These are phyloP conservation scores for Chiloscyllium punctatum DNA, from an alignment of 2,797 vertebrate species.

Conservation along the genomic window DNA sequence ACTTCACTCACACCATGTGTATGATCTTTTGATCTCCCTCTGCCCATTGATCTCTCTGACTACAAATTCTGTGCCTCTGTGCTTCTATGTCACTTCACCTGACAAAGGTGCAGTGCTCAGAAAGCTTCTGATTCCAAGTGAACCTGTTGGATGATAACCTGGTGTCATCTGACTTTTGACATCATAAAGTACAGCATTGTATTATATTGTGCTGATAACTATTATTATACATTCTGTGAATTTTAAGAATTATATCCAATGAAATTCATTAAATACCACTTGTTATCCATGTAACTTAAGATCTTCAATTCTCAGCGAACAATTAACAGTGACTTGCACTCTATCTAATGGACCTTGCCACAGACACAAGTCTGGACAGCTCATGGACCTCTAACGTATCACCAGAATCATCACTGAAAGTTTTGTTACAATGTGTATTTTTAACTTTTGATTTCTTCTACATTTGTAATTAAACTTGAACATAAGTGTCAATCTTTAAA, in stretches of 20 bases:
- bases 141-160: too few species aligned
- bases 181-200: neutral
- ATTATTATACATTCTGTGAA: neutral
- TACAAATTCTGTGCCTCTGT: too few species aligned
- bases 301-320: neutral
- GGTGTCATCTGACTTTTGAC: too few species aligned
- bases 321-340: neutral
- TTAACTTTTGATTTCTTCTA: neutral
- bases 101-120: too few species aligned
- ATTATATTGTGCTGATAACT: neutral
- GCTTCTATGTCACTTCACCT: too few species aligned
- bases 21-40: too few species aligned
- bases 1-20: too few species aligned
- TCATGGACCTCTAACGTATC: neutral
- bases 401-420: neutral
- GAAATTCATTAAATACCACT: neutral
- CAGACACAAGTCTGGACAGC: neutral
- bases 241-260: neutral
- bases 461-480: neutral
- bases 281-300: neutral
- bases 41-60: too few species aligned
- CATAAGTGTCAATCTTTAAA: neutral
- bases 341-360: neutral
- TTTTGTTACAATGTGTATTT: neutral
- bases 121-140: too few species aligned